A percentile compares a stretch with the other conserved stretches of the same genome.
Evolutionary conservation across 2,888 invertebrate genomes (phyloP).

Genomic region (Caenorhabditis auriculariae): DNA sequence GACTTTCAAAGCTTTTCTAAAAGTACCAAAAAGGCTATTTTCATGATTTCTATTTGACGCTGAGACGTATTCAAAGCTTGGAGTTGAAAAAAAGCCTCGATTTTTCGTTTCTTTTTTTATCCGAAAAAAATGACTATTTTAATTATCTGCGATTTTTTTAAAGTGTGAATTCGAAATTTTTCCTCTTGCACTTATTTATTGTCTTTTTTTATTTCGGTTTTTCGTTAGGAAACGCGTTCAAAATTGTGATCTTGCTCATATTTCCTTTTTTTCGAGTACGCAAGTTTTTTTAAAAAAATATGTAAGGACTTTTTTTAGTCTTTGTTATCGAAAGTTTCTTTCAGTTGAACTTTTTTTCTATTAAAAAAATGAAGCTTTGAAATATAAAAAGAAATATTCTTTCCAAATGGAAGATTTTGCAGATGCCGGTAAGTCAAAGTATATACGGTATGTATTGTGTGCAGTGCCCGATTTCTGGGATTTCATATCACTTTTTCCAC

Average conservation of each 20-base stretch:
- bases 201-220: slow-evolving; percentile 1
- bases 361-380: no score
- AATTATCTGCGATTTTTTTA: slow-evolving; percentile 1
- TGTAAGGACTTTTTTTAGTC: slow-evolving; percentile 4
- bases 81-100: no score
- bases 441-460: no score
- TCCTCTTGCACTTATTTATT: slow-evolving; percentile 6
- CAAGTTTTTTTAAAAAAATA: slow-evolving; percentile 7
- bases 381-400: no score
- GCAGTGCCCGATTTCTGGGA: no score
- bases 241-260: background rate
- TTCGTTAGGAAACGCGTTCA: slow-evolving; percentile 5
- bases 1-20: background rate
- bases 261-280: background rate
- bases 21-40: background rate
- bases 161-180: slow-evolving; percentile 10
- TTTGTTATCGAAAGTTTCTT: background rate
- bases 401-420: no score
- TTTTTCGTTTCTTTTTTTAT: no score
- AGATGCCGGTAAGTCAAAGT: no score
- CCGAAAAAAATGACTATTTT: no score
- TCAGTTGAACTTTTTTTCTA: background rate
- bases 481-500: no score
- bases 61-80: no score
- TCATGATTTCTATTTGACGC: no score